These are phyloP conservation scores for Gnathonemus echidnorhynchus DNA, from an alignment of 2,113 vertebrate species.

Conservation along the genomic window DNA sequence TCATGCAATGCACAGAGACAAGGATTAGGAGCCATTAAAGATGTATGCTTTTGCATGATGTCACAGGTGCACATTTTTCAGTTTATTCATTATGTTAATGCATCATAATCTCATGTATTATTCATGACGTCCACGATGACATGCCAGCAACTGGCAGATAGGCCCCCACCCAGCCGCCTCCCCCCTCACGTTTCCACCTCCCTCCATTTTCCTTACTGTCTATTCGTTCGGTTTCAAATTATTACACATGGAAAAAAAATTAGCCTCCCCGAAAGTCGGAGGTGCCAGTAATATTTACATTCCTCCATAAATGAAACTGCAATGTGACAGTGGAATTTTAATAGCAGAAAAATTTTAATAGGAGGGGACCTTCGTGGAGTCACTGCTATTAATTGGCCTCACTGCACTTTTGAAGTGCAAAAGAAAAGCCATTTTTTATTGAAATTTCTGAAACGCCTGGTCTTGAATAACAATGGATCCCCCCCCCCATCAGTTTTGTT, in stretches of 20 bases:
- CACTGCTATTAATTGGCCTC: conserved; percentile 31
- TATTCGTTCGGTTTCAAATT: not conserved
- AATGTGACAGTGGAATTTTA: not conserved
- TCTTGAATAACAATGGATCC: conserved; percentile 27
- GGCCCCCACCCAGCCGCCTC: not conserved
- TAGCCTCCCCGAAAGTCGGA: conserved; percentile 37
- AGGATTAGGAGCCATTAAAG: not conserved
- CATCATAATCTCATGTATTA: conserved; percentile 26
- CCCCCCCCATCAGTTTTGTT: conserved; percentile 27
- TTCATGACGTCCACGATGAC: not conserved
- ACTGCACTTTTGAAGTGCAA: conserved; percentile 28
- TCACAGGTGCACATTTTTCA: conserved; percentile 15
- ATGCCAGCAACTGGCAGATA: not conserved
- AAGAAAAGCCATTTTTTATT: conserved; percentile 15
- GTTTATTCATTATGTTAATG: not conserved
- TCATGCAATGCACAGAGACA: not conserved
- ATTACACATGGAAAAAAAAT: conserved; percentile 18
- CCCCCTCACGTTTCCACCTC: not conserved
- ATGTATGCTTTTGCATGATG: conserved; percentile 8
- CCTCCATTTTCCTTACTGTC: not conserved
- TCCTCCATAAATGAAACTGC: conserved; percentile 27
- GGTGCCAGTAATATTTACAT: conserved; percentile 24
- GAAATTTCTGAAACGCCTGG: conserved; percentile 18
- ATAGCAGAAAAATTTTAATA: conserved; percentile 20
- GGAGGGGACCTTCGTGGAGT: not conserved